phyloP scores from a whole-genome alignment of 1,140 invertebrate genomes.

The Heliconius himera region DNA sequence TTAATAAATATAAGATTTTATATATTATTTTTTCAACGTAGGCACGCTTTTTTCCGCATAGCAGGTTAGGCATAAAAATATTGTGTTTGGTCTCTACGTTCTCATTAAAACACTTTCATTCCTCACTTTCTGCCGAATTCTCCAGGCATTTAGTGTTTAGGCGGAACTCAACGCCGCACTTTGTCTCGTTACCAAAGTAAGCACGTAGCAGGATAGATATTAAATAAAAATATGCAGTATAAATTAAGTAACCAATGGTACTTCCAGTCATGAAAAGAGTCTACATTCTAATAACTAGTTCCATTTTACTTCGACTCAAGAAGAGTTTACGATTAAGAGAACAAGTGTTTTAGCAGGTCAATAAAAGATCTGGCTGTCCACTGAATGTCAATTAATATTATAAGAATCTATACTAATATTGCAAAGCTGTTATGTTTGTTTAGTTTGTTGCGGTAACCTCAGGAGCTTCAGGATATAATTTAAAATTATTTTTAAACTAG shows the following conservation, averaged over 20 bases:
- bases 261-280: not conserved
- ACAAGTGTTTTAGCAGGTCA: constrained; percentile 4
- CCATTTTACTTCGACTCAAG: not conserved
- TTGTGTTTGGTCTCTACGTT: not conserved
- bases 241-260: not conserved
- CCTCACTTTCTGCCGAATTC: not conserved
- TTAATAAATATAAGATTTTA: no score
- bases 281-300: not conserved
- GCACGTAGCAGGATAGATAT: not conserved
- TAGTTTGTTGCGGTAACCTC: no score
- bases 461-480: no score
- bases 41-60: no score
- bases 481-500: no score
- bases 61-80: not conserved
- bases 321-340: not conserved
- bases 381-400: not conserved
- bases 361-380: not conserved
- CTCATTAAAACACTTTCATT: not conserved
- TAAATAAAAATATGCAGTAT: not conserved
- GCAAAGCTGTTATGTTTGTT: not conserved
- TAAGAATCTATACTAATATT: not conserved
- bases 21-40: no score
- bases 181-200: not conserved
- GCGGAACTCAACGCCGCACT: not conserved
- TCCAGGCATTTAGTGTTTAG: not conserved